Base-by-base conservation (phyloP, 2,113 vertebrate species). In the Raphicerus campestris region DNA sequence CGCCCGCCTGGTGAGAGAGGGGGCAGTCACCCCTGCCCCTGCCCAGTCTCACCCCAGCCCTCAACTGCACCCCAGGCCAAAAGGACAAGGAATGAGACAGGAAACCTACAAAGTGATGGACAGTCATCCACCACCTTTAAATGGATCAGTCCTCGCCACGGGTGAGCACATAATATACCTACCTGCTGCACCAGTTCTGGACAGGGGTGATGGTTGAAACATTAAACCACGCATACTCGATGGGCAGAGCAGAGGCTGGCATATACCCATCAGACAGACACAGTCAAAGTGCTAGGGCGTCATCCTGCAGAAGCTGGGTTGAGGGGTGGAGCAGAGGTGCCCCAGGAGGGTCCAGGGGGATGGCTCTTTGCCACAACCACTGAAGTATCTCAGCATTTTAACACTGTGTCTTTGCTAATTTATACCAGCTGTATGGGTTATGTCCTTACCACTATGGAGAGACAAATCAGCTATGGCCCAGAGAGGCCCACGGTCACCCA, bases 1-100 rank as follows among this genome's bases (percentile, higher is more conserved):
- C 0, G 99, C 99, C 53, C 99, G 99, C 98, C 99, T 99, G 98
- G 2, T 26, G 47, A 89, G 53, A 93, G 2, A 97, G 56, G 73
- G 75, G n/a, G 1, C 32, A 35, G 83, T 96, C 14, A 82, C 24
- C 61, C 22, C 84, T n/a, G 84, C 39, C 55, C 42, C 47, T 4
- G 20, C 30, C 28, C 16, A 49, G 45, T 63, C 60, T 61, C 47
- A 92, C 47, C 63, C 45, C 92, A 17, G 28, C 66, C 94, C 93
- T 55, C 55, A 22, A 10, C 58, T 15, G 35, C 19, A 61, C 7
- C n/a, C 80, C 87, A 61, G n/a, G 35, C 22, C 66, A 55, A 80
- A 87, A 80, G 61, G 22, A 86, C 60, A 70, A 55, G 51, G 2
- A 20, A 45, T 6, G 26, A 77, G 32, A 55, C 88, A 89, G 51